A percentile compares a stretch with the other conserved stretches of the same genome.
These are phyloP conservation scores for Saturnia japonica DNA, from an alignment of 2,888 invertebrate species.

Conservation along the genomic window DNA sequence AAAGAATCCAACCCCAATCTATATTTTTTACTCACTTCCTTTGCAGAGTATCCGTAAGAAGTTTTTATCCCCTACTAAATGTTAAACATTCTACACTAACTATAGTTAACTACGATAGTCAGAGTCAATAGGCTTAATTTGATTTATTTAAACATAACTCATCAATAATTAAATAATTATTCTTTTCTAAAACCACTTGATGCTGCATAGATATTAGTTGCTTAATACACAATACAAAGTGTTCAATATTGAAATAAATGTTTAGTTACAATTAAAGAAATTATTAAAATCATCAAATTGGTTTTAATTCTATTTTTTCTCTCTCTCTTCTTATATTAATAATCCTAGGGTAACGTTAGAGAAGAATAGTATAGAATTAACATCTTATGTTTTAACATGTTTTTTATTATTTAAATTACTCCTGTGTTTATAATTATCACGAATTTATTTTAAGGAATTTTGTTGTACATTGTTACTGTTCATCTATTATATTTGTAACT, in stretches of 20 bases:
- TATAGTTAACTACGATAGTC: constrained; percentile 11
- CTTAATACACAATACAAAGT: not conserved
- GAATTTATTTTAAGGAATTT: too few relatives aligned
- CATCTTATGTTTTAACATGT: too few relatives aligned
- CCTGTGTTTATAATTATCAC: too few relatives aligned
- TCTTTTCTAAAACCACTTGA: not conserved
- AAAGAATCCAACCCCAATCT: constrained; percentile 48
- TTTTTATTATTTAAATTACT: too few relatives aligned
- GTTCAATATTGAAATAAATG: constrained; percentile 7
- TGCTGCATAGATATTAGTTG: not conserved
- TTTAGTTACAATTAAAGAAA: not conserved
- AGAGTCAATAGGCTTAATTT: not conserved
- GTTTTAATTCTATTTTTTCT: too few relatives aligned
- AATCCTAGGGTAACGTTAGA: too few relatives aligned
- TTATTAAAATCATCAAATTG: not conserved
- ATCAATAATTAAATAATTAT: not conserved
- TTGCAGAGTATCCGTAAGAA: constrained; percentile 34
- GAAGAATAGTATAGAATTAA: too few relatives aligned
- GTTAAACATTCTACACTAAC: not conserved
- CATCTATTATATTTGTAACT: too few relatives aligned
- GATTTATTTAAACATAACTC: not conserved
- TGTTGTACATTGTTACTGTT: too few relatives aligned
- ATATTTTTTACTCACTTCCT: constrained; percentile 53
- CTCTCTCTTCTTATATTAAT: too few relatives aligned
- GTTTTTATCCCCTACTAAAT: constrained; percentile 21